Percentiles rank a stretch among this genome's conserved stretches.
Evolutionary conservation across 2,888 invertebrate species (phyloP).

Genomic region (Cataglyphis cursor): DNA sequence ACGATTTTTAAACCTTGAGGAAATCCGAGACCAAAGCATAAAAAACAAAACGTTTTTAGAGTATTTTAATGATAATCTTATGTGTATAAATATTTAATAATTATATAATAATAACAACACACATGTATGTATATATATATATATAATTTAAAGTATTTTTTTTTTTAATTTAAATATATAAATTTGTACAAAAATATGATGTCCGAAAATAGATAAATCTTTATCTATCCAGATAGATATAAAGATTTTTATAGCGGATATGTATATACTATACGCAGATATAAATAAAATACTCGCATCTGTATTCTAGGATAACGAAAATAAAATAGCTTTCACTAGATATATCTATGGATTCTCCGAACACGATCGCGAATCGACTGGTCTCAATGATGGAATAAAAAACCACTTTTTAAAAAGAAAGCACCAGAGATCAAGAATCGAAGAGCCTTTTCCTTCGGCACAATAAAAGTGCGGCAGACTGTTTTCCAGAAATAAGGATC

Average conservation of each 20-base stretch:
- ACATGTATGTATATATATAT: background rate
- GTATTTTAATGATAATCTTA: background rate
- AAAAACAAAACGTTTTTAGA: background rate
- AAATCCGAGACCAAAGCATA: background rate
- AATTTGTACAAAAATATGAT: background rate
- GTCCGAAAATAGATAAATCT: background rate
- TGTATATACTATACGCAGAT: background rate
- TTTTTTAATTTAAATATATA: no score
- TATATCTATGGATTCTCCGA: constrained; percentile 12
- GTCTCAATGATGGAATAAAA: constrained; percentile 35
- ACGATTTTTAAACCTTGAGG: constrained; percentile 16
- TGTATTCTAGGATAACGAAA: constrained; percentile 3
- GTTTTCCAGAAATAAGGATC: constrained; percentile 65
- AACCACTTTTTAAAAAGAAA: constrained; percentile 50
- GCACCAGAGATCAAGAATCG: constrained; percentile 65
- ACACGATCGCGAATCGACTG: constrained; percentile 35
- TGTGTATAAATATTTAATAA: background rate
- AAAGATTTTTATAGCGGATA: background rate
- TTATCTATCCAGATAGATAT: background rate
- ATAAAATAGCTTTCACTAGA: constrained; percentile 33
- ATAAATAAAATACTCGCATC: constrained; percentile 3
- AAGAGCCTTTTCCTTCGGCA: constrained; percentile 64
- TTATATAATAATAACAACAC: background rate
- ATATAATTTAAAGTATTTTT: background rate
- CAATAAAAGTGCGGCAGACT: constrained; percentile 59